Base-by-base conservation (phyloP, 2,888 invertebrate genomes). In the Papilio elwesi region DNA sequence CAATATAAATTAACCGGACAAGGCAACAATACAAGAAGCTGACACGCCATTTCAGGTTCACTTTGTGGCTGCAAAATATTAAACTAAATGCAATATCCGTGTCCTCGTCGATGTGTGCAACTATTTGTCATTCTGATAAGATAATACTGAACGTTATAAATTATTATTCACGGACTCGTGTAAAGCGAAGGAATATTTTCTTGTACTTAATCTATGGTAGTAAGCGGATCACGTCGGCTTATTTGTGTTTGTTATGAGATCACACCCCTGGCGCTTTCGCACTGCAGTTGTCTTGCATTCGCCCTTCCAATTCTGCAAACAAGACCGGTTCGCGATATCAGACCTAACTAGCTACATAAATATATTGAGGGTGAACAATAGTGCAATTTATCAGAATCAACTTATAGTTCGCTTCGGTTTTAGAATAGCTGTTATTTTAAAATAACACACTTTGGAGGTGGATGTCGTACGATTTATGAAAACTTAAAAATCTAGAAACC, bases 181-280 rank as follows among this genome's bases (percentile, higher is more conserved):
- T 65, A 72, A 62, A 49, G 49, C 72, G 75, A 75, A 76, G 76
- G 78, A 76, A 79, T 79, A 80, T 79, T 81, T 79, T 78, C 76
- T 76, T 72, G 73, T 78, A 85, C 85, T 83, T 92, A 91, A 92
- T 92, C 91, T 91, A 86, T 86, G 85, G 79, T 83, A 83, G 90
- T 91, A 93, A 93, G 92, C 90, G 90, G 93, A 92, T 93, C 92
- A 93, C 88, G 93, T 93, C 93, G 88, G 86, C 87, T 93, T 92
- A 92, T 90, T 92, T 90, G 88, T 92, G 89, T 92, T 91, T 90
- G 91, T 92, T 92, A 92, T 92, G 90, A 92, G 91, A 88, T 88
- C 83, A 80, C 83, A 87, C 88, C 88, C 86, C 76, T 81, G 85
- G 91, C 88, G 89, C 87, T 87, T 84, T 76, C 77, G 76, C 68